Percentiles rank a stretch among this genome's conserved stretches.
phyloP scores from a whole-genome alignment of 1,140 invertebrate species.

The Prorops nasuta region DNA sequence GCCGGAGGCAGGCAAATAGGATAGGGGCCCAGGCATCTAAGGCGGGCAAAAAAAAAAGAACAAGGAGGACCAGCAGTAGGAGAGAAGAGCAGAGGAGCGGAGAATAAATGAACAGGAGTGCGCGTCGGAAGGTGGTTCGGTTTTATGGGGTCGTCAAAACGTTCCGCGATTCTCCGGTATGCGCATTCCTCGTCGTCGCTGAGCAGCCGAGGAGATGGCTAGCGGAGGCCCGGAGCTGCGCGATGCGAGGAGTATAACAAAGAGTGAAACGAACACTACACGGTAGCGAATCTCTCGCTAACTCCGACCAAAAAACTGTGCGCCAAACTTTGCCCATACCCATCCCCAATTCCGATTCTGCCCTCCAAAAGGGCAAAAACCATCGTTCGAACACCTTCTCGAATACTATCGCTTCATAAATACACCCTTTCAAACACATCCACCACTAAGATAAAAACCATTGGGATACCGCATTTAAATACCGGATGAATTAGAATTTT shows the following conservation, averaged over 20 bases:
- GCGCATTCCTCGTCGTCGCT: constrained; percentile 36
- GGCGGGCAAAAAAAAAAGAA: constrained; percentile 3
- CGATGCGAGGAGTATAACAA: constrained; percentile 36
- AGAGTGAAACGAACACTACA: constrained; percentile 35
- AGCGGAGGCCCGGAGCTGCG: constrained; percentile 4
- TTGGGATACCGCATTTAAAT: no score
- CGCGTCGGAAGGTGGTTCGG: constrained; percentile 28
- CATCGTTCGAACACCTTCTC: no score
- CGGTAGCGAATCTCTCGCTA: constrained; percentile 37
- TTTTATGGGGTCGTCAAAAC: constrained; percentile 52
- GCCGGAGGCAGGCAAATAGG: no score
- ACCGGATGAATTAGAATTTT: no score
- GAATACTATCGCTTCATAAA: no score
- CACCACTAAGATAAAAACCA: no score
- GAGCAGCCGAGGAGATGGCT: constrained; percentile 7
- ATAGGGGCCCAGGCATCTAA: no score
- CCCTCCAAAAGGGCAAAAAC: no score
- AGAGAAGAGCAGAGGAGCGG: neutral
- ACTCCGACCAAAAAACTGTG: no score
- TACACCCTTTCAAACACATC: no score
- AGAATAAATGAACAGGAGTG: constrained; percentile 10
- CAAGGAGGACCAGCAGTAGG: constrained; percentile 3
- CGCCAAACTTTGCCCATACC: no score
- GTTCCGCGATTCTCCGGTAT: constrained; percentile 43
- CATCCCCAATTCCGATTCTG: no score